Evolutionary conservation across 2,797 vertebrate genomes (phyloP), one percentile per base, ranked within the genome.

Genomic region (Neostethus bicornis): DNA sequence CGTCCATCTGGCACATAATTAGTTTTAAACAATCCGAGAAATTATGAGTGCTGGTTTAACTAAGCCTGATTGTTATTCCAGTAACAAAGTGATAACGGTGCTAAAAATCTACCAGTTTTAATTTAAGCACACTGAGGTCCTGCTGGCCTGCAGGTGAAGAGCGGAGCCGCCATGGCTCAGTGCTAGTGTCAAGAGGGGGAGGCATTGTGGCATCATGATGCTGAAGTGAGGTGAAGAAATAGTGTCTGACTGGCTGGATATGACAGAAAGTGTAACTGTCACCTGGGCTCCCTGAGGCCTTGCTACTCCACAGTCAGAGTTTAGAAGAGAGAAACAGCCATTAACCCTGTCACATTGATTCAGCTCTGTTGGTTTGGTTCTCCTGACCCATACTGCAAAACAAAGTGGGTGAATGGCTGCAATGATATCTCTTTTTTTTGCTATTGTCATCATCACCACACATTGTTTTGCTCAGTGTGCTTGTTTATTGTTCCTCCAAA

Each of bases 331-430:
- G 77, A 80, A 86, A 79, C 83, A 56, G 79, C 87, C 80, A 87
- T 90, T 90, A 90, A 89, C 87, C 85, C 83, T 80, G 87, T 88
- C 88, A 87, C 75, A 78, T 76, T 77, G 86, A 84, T 84, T 90
- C 82, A 78, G 73, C 64, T 70, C 70, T 52, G 58, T 69, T 59
- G 48, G 51, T 61, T 62, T 79, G 77, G 72, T 80, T 81, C 73
- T 54, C 52, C 65, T 81, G 87, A 87, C 71, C 79, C 79, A 51
- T 42, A 29, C 72, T 60, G 81, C 31, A 68, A 56, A 77, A 74
- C 68, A 81, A 85, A 83, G 70, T 25, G 3, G 41, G 49, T 57
- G 70, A 75, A 53, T 29, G 48, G 51, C 64, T 75, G 48, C 68
- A 73, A 81, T 77, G 53, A 85, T 64, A 70, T 72, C 70, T n/a